Evolutionary conservation across 2,888 invertebrate species (phyloP), one percentile per base, ranked within the genome.

Genomic region (Drosophila stalkeri): DNA sequence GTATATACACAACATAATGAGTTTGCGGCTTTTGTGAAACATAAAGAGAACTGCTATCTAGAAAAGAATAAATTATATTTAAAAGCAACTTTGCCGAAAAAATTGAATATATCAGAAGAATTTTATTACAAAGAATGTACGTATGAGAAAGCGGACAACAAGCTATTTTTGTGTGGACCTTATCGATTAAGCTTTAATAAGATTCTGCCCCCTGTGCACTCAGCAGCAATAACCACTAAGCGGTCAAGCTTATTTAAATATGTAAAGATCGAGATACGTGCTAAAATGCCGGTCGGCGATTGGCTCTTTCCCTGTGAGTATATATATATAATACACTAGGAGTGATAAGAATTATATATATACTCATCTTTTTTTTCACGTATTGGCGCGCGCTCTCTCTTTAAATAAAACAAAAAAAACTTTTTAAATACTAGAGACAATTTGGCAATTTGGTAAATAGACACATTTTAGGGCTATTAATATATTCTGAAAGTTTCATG

Each of bases 281-380:
- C 72, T 0, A 66, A 67, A 20, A 37, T 81, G 51, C 63, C 81
- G 0, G 39, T 57, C 8, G 81, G 79, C 3, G 68, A 74, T 37
- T 81, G 64, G 60, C 27, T 81, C 1, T 66, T 54, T 33, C 72
- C 81, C 31, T 74, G 81, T 81, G 31, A 70, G 68, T 76, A 44
- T 14, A 31, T 11, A 23, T 23, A 23, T 23, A 23, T 23, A 23
- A 23, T 2, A 23, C 23, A 23, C 2, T 3, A 23, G 23, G 23
- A 23, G 23, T 23, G 23, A 23, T 23, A 23, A 23, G 23, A 23
- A 23, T 23, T 23, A 23, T 23, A 23, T 2, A 23, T 23, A 23
- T 23, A n/a, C n/a, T n/a, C n/a, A n/a, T n/a, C n/a, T n/a, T n/a
- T n/a, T n/a, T n/a, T n/a, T n/a, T n/a, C n/a, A n/a, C n/a, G n/a